Evolutionary conservation across 2,888 invertebrate species (phyloP).

Genomic region (Macaria liturata): DNA sequence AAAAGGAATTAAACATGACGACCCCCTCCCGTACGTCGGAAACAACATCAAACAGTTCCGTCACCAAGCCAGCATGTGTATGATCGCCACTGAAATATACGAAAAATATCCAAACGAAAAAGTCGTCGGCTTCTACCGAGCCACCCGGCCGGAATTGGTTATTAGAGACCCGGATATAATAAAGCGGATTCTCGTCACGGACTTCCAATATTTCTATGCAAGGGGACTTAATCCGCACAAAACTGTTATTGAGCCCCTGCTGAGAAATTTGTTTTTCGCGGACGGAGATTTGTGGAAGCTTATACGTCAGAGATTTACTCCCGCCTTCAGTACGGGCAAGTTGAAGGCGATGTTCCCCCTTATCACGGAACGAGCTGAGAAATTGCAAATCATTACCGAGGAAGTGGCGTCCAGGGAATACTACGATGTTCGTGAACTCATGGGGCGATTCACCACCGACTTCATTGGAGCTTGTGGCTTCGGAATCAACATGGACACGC

Average conservation of each 20-base stretch:
- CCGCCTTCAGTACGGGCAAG: constrained; percentile 69
- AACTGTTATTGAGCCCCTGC: constrained; percentile 61
- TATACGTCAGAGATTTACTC: constrained; percentile 66
- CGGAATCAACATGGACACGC: constrained; percentile 66
- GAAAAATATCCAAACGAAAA: constrained; percentile 65
- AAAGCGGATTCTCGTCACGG: constrained; percentile 62
- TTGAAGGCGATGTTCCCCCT: constrained; percentile 72
- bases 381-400: constrained; percentile 59
- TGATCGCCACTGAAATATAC: constrained; percentile 61
- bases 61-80: constrained; percentile 61
- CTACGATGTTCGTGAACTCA: constrained; percentile 67
- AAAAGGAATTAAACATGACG: constrained; percentile 63
- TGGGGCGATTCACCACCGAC: constrained; percentile 74
- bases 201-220: constrained; percentile 62
- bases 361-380: constrained; percentile 66
- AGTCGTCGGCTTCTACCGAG: constrained; percentile 66
- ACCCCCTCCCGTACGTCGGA: constrained; percentile 60
- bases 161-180: constrained; percentile 68
- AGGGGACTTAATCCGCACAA: constrained; percentile 64
- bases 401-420: constrained; percentile 51
- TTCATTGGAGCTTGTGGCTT: constrained; percentile 74
- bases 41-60: constrained; percentile 58
- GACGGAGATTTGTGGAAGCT: constrained; percentile 72
- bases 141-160: constrained; percentile 58
- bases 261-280: constrained; percentile 68